Percentiles rank a stretch among this genome's conserved stretches.
Evolutionary conservation across 2,113 vertebrate genomes (phyloP).

Genomic region (Hippocampus abdominalis): DNA sequence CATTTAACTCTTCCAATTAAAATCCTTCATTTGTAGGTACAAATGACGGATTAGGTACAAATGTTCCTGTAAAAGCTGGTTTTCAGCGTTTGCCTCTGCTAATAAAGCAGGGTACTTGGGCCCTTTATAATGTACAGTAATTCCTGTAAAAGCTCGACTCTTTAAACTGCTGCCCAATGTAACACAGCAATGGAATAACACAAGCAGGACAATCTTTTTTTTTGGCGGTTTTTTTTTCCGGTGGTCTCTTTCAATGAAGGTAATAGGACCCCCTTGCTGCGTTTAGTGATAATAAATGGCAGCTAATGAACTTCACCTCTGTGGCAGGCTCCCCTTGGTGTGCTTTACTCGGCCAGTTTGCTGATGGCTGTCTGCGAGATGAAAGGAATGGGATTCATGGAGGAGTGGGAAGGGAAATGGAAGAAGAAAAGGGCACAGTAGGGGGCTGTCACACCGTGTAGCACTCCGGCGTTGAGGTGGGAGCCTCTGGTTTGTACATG

Average conservation of each 20-base stretch:
- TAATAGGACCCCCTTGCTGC: conserved; percentile 46
- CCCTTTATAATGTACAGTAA: background rate
- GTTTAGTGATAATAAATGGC: conserved; percentile 52
- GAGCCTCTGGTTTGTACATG: conserved; percentile 31
- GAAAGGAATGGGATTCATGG: conserved; percentile 31
- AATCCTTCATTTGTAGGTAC: background rate
- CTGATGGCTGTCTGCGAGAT: conserved; percentile 58
- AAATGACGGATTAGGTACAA: too few relatives aligned
- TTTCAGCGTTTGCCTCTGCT: background rate
- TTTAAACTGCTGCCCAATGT: background rate
- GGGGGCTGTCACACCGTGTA: conserved; percentile 54
- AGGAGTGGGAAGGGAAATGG: conserved; percentile 28
- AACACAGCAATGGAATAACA: background rate
- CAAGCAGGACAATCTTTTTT: background rate
- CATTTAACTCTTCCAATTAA: background rate
- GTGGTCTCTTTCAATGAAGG: conserved; percentile 21
- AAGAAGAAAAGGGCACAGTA: conserved; percentile 45
- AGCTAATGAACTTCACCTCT: conserved; percentile 54
- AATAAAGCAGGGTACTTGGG: background rate
- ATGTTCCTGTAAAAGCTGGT: background rate
- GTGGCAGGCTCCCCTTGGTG: conserved; percentile 22
- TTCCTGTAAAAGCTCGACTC: background rate
- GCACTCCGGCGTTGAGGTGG: conserved; percentile 27
- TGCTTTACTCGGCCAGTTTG: conserved; percentile 28
- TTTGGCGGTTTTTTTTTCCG: background rate